Conservation (phyloP, 2,797 vertebrate genomes). For the Artibeus jamaicensis region DNA sequence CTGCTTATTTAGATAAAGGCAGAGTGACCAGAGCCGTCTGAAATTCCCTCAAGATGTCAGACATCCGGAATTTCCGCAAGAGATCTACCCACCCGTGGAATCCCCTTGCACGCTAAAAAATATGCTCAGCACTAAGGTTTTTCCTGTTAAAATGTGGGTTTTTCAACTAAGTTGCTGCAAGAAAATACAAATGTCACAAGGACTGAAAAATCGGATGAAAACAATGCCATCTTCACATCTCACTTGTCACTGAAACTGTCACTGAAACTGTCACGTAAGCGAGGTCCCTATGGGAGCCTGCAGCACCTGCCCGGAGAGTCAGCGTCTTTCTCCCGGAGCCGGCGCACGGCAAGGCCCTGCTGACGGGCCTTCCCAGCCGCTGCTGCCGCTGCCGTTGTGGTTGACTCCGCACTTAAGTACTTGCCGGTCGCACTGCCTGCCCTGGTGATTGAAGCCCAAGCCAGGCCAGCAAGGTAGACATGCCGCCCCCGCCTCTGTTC, state of each 20-base stretch:
- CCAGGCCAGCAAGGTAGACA: neutral
- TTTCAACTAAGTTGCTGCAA: neutral
- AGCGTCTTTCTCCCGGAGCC: no score
- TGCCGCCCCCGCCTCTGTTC: neutral
- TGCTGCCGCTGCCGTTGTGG: no score
- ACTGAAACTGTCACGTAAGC: no score
- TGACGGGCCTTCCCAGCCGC: neutral
- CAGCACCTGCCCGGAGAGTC: neutral
- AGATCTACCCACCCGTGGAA: neutral
- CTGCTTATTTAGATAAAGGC: conserved; percentile 22
- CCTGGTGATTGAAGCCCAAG: neutral
- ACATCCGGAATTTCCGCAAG: neutral
- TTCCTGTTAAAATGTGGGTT: neutral
- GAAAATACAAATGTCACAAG: neutral
- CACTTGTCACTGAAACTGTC: neutral
- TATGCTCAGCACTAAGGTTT: neutral
- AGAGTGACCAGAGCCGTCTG: neutral
- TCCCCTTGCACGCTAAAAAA: neutral
- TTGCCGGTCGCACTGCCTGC: no score
- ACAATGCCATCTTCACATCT: neutral
- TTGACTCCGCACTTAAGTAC: neutral
- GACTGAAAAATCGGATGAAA: neutral
- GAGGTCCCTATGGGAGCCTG: neutral
- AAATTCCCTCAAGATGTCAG: no score
- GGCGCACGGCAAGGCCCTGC: neutral